phyloP scores from a whole-genome alignment of 2,797 vertebrate genomes.

The Brachyalestes nurse region DNA sequence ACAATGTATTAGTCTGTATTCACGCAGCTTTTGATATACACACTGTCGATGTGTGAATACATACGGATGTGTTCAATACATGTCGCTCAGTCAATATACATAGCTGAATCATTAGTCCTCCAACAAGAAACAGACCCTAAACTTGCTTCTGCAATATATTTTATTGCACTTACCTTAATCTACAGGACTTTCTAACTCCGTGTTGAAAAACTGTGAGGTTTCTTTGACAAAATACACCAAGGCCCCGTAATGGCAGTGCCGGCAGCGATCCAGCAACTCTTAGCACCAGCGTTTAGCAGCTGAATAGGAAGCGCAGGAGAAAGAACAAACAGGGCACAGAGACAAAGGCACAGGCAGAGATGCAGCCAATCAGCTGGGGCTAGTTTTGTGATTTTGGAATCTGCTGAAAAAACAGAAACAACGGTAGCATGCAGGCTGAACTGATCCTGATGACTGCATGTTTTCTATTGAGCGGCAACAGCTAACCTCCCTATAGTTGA shows the following conservation, averaged over 20 bases:
- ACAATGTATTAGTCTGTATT: not conserved
- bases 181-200: slow-evolving; percentile 32
- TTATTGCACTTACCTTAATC: slow-evolving; percentile 66
- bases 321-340: slow-evolving; percentile 62
- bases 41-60: not conserved
- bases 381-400: slow-evolving; percentile 77
- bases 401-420: slow-evolving; percentile 82
- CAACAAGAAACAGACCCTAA: not conserved
- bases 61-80: not conserved
- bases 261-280: slow-evolving; percentile 69
- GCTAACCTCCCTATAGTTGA: slow-evolving; percentile 68
- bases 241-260: slow-evolving; percentile 65
- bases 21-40: not conserved
- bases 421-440: slow-evolving; percentile 66
- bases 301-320: slow-evolving; percentile 63
- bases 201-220: slow-evolving; percentile 45
- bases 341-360: slow-evolving; percentile 67
- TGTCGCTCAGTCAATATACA: not conserved
- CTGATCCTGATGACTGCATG: slow-evolving; percentile 77
- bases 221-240: slow-evolving; percentile 67
- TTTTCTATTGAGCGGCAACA: slow-evolving; percentile 72
- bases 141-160: not conserved
- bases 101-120: not conserved
- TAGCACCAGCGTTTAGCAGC: slow-evolving; percentile 61
- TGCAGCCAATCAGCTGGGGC: slow-evolving; percentile 71